Conservation (phyloP, 2,888 invertebrate species). For the Biston betularia region DNA sequence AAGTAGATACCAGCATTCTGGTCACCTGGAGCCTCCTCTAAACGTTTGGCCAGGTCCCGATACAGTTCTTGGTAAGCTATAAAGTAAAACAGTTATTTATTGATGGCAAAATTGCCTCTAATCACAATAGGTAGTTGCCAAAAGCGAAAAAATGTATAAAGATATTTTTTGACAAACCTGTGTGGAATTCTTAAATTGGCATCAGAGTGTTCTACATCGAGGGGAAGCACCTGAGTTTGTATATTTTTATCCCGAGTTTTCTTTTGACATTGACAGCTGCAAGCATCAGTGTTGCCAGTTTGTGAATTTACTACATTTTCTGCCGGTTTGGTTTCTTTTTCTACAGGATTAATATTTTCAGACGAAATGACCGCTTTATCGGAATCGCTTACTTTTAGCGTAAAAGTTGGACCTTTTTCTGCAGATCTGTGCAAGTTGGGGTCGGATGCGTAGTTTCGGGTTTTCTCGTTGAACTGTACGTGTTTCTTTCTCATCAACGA, state of each 20-base stretch:
- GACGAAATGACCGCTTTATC: background rate
- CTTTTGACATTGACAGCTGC: constrained; percentile 52
- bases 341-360: background rate
- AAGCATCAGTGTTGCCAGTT: constrained; percentile 16
- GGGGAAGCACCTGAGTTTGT: constrained; percentile 45
- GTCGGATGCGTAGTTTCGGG: constrained; percentile 68
- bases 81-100: no score
- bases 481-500: constrained; percentile 71
- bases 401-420: constrained; percentile 37
- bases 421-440: constrained; percentile 69
- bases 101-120: no score
- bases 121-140: no score
- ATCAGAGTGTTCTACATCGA: constrained; percentile 55
- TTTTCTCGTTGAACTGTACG: constrained; percentile 66
- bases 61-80: no score
- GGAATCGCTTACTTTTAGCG: background rate
- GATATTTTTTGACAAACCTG: constrained; percentile 43
- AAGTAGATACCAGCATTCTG: no score
- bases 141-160: background rate
- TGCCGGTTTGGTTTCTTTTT: background rate
- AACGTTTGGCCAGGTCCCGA: no score
- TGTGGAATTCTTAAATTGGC: constrained; percentile 59
- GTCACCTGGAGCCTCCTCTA: no score
- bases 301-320: background rate
- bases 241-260: constrained; percentile 30